phyloP scores from a whole-genome alignment of 2,113 vertebrate genomes.

The Crotalus horridus region DNA sequence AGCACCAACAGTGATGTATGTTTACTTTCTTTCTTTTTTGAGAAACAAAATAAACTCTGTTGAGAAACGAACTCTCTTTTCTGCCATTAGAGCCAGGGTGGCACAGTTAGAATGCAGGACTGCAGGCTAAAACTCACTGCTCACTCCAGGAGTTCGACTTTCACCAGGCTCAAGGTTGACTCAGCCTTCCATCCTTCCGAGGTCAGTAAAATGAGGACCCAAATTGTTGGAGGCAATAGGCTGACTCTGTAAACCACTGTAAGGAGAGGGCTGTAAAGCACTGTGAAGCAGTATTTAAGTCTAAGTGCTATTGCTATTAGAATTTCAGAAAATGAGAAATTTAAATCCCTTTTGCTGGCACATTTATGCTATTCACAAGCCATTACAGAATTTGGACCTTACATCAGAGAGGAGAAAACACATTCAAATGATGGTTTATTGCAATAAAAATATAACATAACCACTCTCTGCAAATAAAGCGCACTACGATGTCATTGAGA shows the following conservation, averaged over 20 bases:
- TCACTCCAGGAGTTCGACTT: too few relatives aligned
- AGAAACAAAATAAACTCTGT: not conserved
- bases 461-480: not conserved
- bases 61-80: not conserved
- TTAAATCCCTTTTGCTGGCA: not conserved
- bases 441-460: not conserved
- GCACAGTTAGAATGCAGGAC: too few relatives aligned
- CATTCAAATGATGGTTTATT: not conserved
- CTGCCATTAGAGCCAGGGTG: not conserved
- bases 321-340: not conserved
- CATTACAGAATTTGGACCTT: not conserved
- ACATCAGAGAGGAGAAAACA: not conserved
- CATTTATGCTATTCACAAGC: not conserved
- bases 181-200: too few relatives aligned
- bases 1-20: not conserved
- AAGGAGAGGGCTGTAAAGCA: too few relatives aligned
- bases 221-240: too few relatives aligned
- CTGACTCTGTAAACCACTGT: too few relatives aligned
- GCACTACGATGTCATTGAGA: not conserved
- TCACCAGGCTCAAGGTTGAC: too few relatives aligned
- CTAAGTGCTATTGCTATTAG: too few relatives aligned
- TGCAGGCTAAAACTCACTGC: too few relatives aligned
- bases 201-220: too few relatives aligned
- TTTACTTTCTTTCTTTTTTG: conserved; percentile 12
- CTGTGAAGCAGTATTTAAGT: too few relatives aligned